A percentile compares a stretch with the other conserved stretches of the same genome.
phyloP scores from a whole-genome alignment of 1,140 invertebrate species.

The Atta cephalotes region DNA sequence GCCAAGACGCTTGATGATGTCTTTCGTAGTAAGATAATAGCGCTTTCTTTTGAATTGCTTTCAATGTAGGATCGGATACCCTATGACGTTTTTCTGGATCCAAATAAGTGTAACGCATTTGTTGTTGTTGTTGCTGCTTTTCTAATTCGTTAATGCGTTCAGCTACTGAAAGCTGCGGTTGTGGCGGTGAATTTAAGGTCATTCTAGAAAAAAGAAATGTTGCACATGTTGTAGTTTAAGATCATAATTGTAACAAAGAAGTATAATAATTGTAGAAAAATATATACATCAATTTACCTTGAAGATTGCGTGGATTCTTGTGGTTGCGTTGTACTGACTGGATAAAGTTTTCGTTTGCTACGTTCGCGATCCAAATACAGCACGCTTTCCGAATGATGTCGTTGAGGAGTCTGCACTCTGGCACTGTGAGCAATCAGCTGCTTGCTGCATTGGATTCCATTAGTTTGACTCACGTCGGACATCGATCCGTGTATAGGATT shows the following conservation, averaged over 20 bases:
- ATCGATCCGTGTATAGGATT: slow-evolving; percentile 78
- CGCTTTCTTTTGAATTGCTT: slow-evolving; percentile 95
- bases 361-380: slow-evolving; percentile 88
- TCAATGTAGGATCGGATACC: slow-evolving; percentile 92
- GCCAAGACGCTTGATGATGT: slow-evolving; percentile 89
- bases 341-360: slow-evolving; percentile 82
- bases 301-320: slow-evolving; percentile 71
- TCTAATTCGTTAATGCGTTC: slow-evolving; percentile 92
- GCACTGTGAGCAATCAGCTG: slow-evolving; percentile 93
- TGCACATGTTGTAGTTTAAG: neutral
- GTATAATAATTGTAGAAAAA: neutral
- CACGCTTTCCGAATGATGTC: slow-evolving; percentile 93
- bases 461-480: slow-evolving; percentile 81
- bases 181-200: slow-evolving; percentile 82
- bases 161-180: slow-evolving; percentile 89
- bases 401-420: slow-evolving; percentile 92
- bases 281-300: slow-evolving; percentile 59
- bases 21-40: slow-evolving; percentile 94
- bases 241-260: neutral
- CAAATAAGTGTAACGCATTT: slow-evolving; percentile 90
- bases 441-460: slow-evolving; percentile 82
- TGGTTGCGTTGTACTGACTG: slow-evolving; percentile 81
- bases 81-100: slow-evolving; percentile 92
- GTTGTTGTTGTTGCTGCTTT: slow-evolving; percentile 84
- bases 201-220: slow-evolving; percentile 74